These are phyloP conservation scores for cat (Felis catus) DNA, from an alignment of 2,113 vertebrate species.

Conservation along the genomic window DNA sequence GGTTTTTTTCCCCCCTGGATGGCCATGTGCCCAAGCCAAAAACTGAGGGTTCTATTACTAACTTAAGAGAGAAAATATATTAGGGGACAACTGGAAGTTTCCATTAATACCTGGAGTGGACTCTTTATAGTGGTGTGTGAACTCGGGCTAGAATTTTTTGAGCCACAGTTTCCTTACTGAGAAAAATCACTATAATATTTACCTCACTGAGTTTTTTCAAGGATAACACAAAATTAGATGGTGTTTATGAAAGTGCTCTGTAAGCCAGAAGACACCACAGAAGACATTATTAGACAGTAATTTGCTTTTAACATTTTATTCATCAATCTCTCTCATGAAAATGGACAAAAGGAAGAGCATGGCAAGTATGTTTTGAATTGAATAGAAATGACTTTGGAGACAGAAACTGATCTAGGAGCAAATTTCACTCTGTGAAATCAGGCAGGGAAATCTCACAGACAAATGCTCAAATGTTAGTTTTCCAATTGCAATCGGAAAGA, in stretches of 20 bases:
- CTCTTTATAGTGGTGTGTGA: neutral
- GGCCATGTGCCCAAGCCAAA: neutral
- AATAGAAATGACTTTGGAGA: neutral
- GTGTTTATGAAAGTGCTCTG: neutral
- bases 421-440: neutral
- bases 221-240: neutral
- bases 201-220: neutral
- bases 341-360: neutral
- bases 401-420: neutral
- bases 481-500: neutral
- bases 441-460: neutral
- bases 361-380: neutral
- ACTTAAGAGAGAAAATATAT: neutral
- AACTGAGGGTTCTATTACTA: neutral
- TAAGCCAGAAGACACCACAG: neutral
- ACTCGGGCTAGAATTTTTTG: neutral
- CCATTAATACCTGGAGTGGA: neutral
- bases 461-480: conserved; percentile 7
- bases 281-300: neutral
- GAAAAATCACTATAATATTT: neutral
- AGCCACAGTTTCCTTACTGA: neutral
- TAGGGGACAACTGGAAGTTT: neutral
- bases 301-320: neutral
- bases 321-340: neutral
- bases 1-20: neutral